These are phyloP conservation scores for Spodoptera picta DNA, from an alignment of 2,888 invertebrate species.

Conservation along the genomic window DNA sequence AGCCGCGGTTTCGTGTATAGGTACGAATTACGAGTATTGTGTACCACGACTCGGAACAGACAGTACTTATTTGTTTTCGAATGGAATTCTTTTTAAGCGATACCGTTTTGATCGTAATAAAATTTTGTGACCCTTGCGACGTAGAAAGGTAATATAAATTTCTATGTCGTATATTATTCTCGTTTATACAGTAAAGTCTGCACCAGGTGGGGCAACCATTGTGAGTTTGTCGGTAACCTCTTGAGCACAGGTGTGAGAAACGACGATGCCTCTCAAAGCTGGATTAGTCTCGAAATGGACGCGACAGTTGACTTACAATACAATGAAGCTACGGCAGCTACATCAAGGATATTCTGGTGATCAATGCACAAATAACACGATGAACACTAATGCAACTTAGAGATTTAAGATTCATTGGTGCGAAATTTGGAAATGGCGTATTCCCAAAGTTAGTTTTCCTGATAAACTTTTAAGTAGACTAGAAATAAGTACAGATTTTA, in stretches of 20 bases:
- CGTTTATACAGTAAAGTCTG: constrained; percentile 17
- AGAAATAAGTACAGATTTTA: too few relatives aligned
- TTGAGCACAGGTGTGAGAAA: constrained; percentile 47
- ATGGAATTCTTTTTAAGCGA: too few relatives aligned
- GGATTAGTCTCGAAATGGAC: constrained; percentile 40
- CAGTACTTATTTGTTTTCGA: constrained; percentile 12
- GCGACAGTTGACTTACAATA: constrained; percentile 42
- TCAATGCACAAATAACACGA: too few relatives aligned
- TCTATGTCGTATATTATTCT: constrained; percentile 21
- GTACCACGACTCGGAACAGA: constrained; percentile 12
- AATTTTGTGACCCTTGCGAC: too few relatives aligned
- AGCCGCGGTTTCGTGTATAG: constrained; percentile 27
- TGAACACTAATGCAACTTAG: too few relatives aligned
- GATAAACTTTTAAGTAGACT: too few relatives aligned
- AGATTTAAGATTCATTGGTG: too few relatives aligned
- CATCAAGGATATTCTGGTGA: not conserved
- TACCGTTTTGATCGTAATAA: too few relatives aligned
- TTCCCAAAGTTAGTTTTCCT: too few relatives aligned
- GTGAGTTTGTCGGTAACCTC: constrained; percentile 41
- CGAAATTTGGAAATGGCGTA: too few relatives aligned
- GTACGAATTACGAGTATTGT: constrained; percentile 28
- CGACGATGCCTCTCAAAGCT: constrained; percentile 32
- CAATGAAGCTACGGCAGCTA: constrained; percentile 5
- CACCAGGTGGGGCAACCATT: constrained; percentile 38
- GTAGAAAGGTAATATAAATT: constrained; percentile 1